Conservation (phyloP, 2,797 vertebrate species). For the Xiphorhynchus erythropygius region DNA sequence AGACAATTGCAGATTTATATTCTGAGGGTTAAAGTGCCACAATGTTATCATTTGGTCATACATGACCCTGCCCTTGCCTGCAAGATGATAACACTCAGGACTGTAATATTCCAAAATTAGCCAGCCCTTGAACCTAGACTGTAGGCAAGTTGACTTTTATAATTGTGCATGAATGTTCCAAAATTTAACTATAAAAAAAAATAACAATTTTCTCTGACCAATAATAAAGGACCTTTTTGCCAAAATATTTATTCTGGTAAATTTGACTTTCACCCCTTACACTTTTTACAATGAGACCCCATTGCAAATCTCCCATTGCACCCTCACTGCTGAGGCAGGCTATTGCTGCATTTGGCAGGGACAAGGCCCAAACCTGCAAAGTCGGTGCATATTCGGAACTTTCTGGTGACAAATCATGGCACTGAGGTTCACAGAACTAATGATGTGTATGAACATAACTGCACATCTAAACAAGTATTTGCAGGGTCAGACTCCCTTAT, state of each 20-base stretch:
- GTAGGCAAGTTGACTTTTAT: neutral
- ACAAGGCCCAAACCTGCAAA: neutral
- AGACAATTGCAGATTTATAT: neutral
- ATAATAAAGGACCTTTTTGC: neutral
- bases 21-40: neutral
- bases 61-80: neutral
- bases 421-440: neutral
- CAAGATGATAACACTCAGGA: neutral
- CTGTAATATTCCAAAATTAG: neutral
- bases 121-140: neutral
- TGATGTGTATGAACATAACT: neutral
- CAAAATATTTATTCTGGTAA: neutral
- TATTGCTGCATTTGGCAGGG: neutral
- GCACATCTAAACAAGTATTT: neutral
- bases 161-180: neutral
- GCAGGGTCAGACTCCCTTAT: neutral
- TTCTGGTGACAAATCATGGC: neutral
- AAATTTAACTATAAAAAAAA: neutral
- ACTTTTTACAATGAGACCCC: neutral
- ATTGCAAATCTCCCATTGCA: neutral
- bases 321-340: neutral
- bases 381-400: neutral
- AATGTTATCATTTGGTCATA: neutral
- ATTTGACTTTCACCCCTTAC: neutral
- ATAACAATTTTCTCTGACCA: neutral